Percentiles rank a stretch among this genome's conserved stretches.
Evolutionary conservation across 1,140 invertebrate species (phyloP).

Genomic region (Notospermus geniculatus): DNA sequence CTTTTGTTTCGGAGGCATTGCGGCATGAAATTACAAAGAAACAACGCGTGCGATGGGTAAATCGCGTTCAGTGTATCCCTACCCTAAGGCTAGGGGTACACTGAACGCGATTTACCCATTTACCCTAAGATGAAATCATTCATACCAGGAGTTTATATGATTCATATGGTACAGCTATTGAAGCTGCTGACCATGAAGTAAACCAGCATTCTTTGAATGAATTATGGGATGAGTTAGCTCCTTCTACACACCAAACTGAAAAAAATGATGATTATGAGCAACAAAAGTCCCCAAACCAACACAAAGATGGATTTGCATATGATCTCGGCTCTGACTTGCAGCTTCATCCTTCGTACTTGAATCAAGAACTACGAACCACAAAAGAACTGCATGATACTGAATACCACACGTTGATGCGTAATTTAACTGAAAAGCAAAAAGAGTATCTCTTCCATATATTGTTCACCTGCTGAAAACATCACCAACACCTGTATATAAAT

Average conservation of each 20-base stretch:
- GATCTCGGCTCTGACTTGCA: slow-evolving; percentile 18
- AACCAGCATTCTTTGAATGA: not conserved
- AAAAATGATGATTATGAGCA: slow-evolving; percentile 5
- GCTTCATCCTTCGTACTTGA: slow-evolving; percentile 7
- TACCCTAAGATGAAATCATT: no score
- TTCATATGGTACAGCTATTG: no score
- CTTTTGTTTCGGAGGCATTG: no score
- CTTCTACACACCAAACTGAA: not conserved
- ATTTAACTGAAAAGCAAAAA: not conserved
- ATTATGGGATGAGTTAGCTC: not conserved
- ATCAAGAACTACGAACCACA: no score
- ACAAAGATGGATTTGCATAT: slow-evolving; percentile 1
- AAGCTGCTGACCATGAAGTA: no score
- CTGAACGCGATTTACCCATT: no score
- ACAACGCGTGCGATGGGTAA: no score
- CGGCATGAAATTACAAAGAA: no score
- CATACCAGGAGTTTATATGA: no score
- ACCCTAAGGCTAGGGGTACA: no score
- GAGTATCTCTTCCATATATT: not conserved
- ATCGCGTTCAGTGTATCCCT: no score
- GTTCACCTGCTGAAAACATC: slow-evolving; percentile 12
- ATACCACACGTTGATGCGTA: not conserved
- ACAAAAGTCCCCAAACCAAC: slow-evolving; percentile 2
- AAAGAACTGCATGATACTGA: slow-evolving; percentile 7
- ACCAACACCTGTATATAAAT: not conserved